phyloP scores from a whole-genome alignment of 2,113 vertebrate genomes.

The Ophiodon elongatus region DNA sequence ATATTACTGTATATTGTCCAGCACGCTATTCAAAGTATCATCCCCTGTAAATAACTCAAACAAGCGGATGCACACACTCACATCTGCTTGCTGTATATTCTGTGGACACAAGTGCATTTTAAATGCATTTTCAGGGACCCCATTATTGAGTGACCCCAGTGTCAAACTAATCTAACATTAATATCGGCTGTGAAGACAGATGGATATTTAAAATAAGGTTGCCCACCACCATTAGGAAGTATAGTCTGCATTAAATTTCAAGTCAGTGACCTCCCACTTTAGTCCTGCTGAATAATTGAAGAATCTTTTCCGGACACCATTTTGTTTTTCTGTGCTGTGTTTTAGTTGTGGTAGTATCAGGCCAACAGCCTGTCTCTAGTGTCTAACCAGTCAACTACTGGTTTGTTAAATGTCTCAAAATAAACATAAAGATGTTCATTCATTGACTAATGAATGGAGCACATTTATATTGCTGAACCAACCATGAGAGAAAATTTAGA shows the following conservation, averaged over 20 bases:
- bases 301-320: conserved; percentile 34
- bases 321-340: conserved; percentile 36
- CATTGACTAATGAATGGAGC: background rate
- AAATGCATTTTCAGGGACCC: conserved; percentile 8
- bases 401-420: conserved; percentile 21
- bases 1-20: background rate
- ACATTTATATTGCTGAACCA: background rate
- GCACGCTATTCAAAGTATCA: background rate
- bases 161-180: background rate
- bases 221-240: background rate
- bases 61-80: background rate
- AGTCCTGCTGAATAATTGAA: conserved; percentile 60
- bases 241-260: background rate
- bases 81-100: background rate
- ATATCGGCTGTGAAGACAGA: background rate
- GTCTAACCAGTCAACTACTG: conserved; percentile 31
- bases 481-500: background rate
- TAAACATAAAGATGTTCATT: conserved; percentile 1
- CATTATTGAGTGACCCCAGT: background rate
- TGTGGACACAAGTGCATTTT: conserved; percentile 3
- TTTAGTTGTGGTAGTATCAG: conserved; percentile 11
- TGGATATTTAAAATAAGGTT: background rate
- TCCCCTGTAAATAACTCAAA: background rate
- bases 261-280: conserved; percentile 31
- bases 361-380: background rate